A percentile compares a stretch with the other conserved stretches of the same genome.
phyloP scores from a whole-genome alignment of 2,888 invertebrate species.

The Lypha dubia region DNA sequence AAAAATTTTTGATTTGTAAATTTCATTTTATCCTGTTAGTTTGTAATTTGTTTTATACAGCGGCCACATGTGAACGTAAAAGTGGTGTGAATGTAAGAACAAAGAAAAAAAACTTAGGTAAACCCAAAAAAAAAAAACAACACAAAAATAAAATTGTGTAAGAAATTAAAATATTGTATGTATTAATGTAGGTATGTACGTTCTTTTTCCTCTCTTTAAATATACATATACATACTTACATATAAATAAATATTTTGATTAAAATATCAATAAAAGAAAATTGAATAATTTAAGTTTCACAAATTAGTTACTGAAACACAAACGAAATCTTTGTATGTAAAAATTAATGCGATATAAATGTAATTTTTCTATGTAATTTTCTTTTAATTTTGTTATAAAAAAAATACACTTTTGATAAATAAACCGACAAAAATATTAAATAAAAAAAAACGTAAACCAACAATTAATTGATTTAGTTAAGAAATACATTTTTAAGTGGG shows the following conservation, averaged over 20 bases:
- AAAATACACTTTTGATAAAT: constrained; percentile 63
- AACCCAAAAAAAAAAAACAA: constrained; percentile 22
- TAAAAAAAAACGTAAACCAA: constrained; percentile 21
- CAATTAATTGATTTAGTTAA: neutral
- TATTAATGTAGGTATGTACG: neutral
- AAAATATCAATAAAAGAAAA: constrained; percentile 46
- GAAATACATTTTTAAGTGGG: neutral
- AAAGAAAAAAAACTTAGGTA: constrained; percentile 37
- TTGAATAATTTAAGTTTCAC: constrained; percentile 64
- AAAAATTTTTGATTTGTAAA: constrained; percentile 34
- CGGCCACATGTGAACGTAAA: constrained; percentile 35
- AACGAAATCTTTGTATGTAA: constrained; percentile 48
- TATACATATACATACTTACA: too few relatives aligned
- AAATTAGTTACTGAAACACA: constrained; percentile 64
- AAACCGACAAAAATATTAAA: constrained; percentile 61
- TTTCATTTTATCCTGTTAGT: constrained; percentile 47
- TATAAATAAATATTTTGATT: constrained; percentile 52
- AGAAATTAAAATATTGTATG: constrained; percentile 20
- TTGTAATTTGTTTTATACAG: constrained; percentile 35
- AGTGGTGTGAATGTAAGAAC: constrained; percentile 38
- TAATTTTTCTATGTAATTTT: constrained; percentile 53
- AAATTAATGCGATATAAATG: constrained; percentile 63
- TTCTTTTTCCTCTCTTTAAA: constrained; percentile 17
- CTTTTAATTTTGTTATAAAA: constrained; percentile 57
- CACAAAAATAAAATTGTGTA: constrained; percentile 32